Percentiles rank a stretch among this genome's conserved stretches.
Conservation (phyloP, 2,113 vertebrate genomes). For the Hemicordylus capensis region DNA sequence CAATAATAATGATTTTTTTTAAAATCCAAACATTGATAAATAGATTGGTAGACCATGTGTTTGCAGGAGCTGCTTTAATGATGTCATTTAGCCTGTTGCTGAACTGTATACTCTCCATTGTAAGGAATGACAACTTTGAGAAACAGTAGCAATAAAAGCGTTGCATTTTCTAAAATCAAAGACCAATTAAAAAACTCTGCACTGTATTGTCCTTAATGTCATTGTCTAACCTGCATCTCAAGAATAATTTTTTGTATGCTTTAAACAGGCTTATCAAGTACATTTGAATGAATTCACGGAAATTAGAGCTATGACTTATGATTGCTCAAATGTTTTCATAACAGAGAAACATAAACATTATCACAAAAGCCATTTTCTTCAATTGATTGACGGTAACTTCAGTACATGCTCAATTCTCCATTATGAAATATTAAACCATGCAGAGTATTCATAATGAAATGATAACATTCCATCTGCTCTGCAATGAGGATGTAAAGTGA, state of each 20-base stretch:
- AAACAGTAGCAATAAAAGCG: background rate
- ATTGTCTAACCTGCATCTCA: background rate
- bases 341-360: conserved; percentile 8
- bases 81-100: background rate
- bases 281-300: background rate
- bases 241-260: background rate
- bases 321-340: conserved; percentile 17
- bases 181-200: background rate
- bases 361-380: background rate
- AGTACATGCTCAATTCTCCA: background rate
- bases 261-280: background rate
- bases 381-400: conserved; percentile 31
- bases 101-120: background rate
- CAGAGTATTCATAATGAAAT: conserved; percentile 2
- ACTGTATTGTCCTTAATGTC: background rate
- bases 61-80: background rate
- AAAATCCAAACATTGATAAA: background rate
- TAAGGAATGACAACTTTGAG: background rate
- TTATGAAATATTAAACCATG: background rate
- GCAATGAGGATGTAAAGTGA: background rate
- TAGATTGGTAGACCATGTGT: background rate
- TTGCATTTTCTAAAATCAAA: background rate
- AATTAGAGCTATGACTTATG: background rate
- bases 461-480: background rate
- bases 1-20: too few species aligned